Evolutionary conservation across 2,113 vertebrate genomes (phyloP).

Genomic region (Syrmaticus mikado): DNA sequence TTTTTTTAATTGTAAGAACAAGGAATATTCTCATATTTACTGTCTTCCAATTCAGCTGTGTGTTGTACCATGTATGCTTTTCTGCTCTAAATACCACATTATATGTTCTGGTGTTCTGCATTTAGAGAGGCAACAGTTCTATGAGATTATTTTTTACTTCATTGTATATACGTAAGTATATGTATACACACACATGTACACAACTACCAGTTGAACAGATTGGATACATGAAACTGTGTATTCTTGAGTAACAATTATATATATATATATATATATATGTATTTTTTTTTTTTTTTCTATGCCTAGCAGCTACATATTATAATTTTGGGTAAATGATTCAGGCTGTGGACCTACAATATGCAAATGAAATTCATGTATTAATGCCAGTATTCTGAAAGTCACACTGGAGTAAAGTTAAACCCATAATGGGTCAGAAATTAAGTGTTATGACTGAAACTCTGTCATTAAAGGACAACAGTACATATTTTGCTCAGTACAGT

Average conservation of each 20-base stretch:
- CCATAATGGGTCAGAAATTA: conserved; percentile 53
- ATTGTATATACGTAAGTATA: not conserved
- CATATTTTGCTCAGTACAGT: conserved; percentile 19
- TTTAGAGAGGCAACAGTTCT: not conserved
- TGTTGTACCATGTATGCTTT: not conserved
- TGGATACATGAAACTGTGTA: not conserved
- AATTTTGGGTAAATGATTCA: not conserved
- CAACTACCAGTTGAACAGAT: not conserved
- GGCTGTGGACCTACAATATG: conserved; percentile 22
- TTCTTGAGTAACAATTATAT: not conserved
- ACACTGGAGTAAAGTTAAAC: conserved; percentile 12
- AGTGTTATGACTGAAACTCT: conserved; percentile 31
- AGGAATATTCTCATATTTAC: not conserved
- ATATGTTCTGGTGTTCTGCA: not conserved
- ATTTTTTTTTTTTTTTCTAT: not conserved
- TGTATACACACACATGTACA: not conserved
- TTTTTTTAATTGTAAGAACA: not conserved
- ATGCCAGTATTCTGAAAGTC: conserved; percentile 25
- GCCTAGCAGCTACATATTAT: not conserved
- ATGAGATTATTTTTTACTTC: not conserved
- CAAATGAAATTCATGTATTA: conserved; percentile 26
- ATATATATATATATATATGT: no score
- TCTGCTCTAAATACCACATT: not conserved
- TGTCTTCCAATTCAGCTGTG: not conserved
- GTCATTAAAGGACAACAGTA: conserved; percentile 37